Evolutionary conservation across 2,113 vertebrate species (phyloP).

Genomic region (Riparia riparia): DNA sequence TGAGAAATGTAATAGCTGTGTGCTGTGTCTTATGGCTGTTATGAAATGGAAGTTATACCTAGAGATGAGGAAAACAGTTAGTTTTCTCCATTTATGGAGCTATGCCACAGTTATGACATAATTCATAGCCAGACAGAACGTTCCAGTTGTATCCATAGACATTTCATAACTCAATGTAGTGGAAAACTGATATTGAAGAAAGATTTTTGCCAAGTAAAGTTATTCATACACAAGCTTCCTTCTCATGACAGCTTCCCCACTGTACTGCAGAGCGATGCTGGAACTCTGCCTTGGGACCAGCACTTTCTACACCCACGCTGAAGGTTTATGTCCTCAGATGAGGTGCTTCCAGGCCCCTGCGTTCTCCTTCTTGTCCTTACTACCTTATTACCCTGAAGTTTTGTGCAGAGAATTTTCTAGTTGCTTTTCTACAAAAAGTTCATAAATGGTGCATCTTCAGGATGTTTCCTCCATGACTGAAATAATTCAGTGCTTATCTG

Average conservation of each 20-base stretch:
- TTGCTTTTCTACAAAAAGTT: background rate
- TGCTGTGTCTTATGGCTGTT: conserved; percentile 61
- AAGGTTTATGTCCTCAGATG: conserved; percentile 49
- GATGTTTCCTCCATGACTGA: background rate
- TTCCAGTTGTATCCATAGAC: conserved; percentile 70
- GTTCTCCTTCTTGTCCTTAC: conserved; percentile 37
- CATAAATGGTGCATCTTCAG: background rate
- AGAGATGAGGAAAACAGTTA: conserved; percentile 76
- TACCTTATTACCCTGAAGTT: conserved; percentile 25
- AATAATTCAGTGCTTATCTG: background rate
- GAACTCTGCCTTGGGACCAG: conserved; percentile 38
- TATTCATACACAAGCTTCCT: conserved; percentile 70
- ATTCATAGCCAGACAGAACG: conserved; percentile 69
- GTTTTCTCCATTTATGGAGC: conserved; percentile 69
- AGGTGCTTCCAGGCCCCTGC: background rate
- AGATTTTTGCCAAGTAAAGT: conserved; percentile 67
- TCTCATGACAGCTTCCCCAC: conserved; percentile 59
- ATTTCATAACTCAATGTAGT: conserved; percentile 71
- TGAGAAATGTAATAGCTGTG: conserved; percentile 69
- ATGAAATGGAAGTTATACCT: conserved; percentile 71
- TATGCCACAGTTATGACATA: conserved; percentile 73
- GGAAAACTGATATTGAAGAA: conserved; percentile 72
- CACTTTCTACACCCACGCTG: conserved; percentile 42
- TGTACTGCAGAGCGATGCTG: background rate
- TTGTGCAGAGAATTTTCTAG: background rate